A percentile compares a stretch with the other conserved stretches of the same genome.
Conservation (phyloP, 1,140 invertebrate species). For the Scaptodrosophila lebanonensis region DNA sequence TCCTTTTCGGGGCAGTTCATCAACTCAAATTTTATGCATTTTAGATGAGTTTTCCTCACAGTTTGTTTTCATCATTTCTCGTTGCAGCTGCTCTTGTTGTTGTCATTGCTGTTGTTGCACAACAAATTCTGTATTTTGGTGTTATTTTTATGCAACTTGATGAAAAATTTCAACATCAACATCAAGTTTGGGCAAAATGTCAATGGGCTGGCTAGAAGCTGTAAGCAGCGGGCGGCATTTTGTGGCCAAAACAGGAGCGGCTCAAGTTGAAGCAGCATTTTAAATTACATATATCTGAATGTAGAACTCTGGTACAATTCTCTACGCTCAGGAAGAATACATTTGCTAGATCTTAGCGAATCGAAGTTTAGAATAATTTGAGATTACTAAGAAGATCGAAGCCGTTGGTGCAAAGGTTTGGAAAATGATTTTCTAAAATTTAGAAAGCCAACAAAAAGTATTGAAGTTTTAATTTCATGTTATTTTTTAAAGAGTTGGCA, state of each 20-base stretch:
- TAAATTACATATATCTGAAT: too few relatives aligned
- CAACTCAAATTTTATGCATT: constrained; percentile 76
- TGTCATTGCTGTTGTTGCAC: constrained; percentile 26
- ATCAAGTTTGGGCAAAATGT: constrained; percentile 73
- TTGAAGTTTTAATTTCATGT: too few relatives aligned
- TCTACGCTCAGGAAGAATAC: too few relatives aligned
- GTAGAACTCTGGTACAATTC: too few relatives aligned
- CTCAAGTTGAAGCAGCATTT: background rate
- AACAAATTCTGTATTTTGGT: constrained; percentile 52
- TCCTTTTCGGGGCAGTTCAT: constrained; percentile 46
- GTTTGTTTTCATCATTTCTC: constrained; percentile 55
- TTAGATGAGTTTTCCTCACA: constrained; percentile 73
- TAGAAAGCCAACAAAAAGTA: too few relatives aligned
- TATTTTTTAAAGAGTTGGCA: too few relatives aligned
- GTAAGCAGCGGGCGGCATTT: constrained; percentile 46
- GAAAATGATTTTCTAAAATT: too few relatives aligned
- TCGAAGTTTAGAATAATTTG: too few relatives aligned
- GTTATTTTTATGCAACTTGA: constrained; percentile 74
- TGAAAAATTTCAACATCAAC: constrained; percentile 76
- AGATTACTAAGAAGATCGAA: too few relatives aligned
- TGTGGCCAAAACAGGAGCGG: constrained; percentile 45
- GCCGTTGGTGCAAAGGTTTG: too few relatives aligned
- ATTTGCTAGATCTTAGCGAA: too few relatives aligned
- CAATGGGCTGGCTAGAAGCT: constrained; percentile 61
- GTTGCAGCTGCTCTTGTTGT: constrained; percentile 15